Evolutionary conservation across 2,797 vertebrate species (phyloP), one percentile per base, ranked within the genome.

Genomic region (Hapalemur alaotrensis): DNA sequence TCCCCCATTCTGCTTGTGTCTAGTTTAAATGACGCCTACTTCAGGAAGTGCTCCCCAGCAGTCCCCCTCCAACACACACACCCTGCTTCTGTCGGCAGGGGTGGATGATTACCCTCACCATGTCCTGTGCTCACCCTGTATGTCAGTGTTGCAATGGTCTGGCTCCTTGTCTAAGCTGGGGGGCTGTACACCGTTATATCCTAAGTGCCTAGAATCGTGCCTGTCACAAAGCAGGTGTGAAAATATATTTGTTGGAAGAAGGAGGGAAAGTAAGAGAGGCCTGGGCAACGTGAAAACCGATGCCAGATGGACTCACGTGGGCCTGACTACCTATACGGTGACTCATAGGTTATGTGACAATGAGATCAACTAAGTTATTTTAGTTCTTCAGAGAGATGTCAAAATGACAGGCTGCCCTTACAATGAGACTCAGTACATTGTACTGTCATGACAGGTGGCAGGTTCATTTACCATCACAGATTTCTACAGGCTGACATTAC

Each of bases 341-440:
- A 97, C 86, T 86, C 78, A 85, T 0, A 78, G 89, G 61, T 73
- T 50, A 43, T 2, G 2, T 13, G 46, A 75, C 61, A 81, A 23
- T 18, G 54, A 75, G 38, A 91, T 7, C 43, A 9, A 92, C 14
- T 28, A 23, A 5, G 82, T 59, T 91, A 89, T 79, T 89, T 89
- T 17, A 46, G 65, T 61, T 61, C 30, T 91, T 59, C 18, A 50
- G 63, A 52, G 25, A 96, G 57, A 91, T 73, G 6, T 86, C 73
- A 70, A 81, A 88, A 90, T 73, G 82, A 94, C 70, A 93, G 69
- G 83, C n/a, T 86, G 67, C 65, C 79, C 48, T 93, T 38, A 85
- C 28, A 83, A n/a, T 57, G 57, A 93, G 41, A 70, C 32, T 30
- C 46, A 32, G 67, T 20, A 50, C 43, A 91, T 50, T 46, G 41